Base-by-base conservation (phyloP, 1,140 invertebrate species). In the Scaptomyza pallida region DNA sequence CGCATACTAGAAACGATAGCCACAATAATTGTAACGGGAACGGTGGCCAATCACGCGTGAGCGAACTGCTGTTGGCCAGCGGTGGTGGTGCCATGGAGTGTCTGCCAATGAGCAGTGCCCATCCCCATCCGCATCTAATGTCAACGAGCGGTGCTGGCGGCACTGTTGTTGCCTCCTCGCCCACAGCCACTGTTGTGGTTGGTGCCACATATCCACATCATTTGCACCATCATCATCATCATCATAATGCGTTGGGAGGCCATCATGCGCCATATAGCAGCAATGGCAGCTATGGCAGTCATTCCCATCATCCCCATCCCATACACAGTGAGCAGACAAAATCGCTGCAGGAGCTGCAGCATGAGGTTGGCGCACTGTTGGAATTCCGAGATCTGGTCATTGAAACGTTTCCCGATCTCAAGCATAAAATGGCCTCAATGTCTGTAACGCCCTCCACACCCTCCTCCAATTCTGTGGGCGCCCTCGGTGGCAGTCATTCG, bases 311-410 rank as follows among this genome's bases (percentile, higher is more conserved):
- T 26, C n/a, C 74, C 60, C 79, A 90, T 75, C 85, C 90, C 62
- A 91, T 91, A 60, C 91, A 91, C 59, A 90, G 89, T 54, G 91
- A 91, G 45, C 91, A 91, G 75, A 91, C 91, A 21, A 91, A 91
- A 67, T 91, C 91, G 63, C 75, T 91, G 76, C 91, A 92, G 94
- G 96, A 97, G 93, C 93, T 97, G 89, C 96, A 97, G 94, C 95
- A 97, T 95, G 96, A 97, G 93, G 96, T 97, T 92, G 96, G 96
- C 47, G 96, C 96, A 67, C 92, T 97, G 63, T 94, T 97, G 91
- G 96, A 97, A 92, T 97, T 97, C 91, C 95, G 96, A 92, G 96
- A 97, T 92, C 94, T 97, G 93, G 96, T 97, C 93, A 96, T 97
- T 93, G 96, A 97, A 93, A 96, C 96, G 70, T 97, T 97, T 93